Evolutionary conservation across 2,797 vertebrate species (phyloP), one percentile per base, ranked within the genome.

Genomic region (Gobionotothen gibberifrons): DNA sequence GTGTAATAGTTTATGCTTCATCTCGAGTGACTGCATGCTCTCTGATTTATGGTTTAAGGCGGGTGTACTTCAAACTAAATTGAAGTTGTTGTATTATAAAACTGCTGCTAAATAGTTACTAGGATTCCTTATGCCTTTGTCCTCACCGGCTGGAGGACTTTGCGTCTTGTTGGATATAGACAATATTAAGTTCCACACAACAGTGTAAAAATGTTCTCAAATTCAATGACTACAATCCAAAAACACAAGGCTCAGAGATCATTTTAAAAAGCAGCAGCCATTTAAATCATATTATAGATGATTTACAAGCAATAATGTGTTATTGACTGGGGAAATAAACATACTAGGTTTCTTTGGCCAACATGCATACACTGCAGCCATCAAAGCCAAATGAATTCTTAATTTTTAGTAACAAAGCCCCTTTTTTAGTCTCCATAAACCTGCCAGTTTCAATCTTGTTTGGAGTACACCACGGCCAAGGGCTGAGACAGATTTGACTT

Each of bases 401-500:
- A 57, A 2, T 40, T 64, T 65, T 72, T 12, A 29, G 36, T 32
- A 3, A 1, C 19, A 63, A 44, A 57, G 1, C 21, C n/a, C 15
- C 17, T 17, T 6, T 26, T 57, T 67, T 51, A 47, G 5, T 10
- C 17, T 51, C 1, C 32, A 22, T 26, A 39, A 59, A 69, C 26
- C 58, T 62, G 13, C 29, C 52, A 48, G 22, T 79, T 79, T 74
- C 29, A 49, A 1, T 78, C 39, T 54, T 5, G 42, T 76, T 81
- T 82, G 42, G 61, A 72, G 67, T 53, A 19, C 49, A 16, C 36
- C 32, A 17, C 14, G 9, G n/a, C 57, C 10, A 10, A 47, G 4
- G 17, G 19, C 16, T 74, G 48, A 16, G 13, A 69, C 51, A 2
- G 5, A 55, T 65, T 67, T 65, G 4, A 42, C 5, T 14, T 5